Evolutionary conservation across 2,888 invertebrate genomes (phyloP), one percentile per base, ranked within the genome.

Genomic region (Embidobia sp.): DNA sequence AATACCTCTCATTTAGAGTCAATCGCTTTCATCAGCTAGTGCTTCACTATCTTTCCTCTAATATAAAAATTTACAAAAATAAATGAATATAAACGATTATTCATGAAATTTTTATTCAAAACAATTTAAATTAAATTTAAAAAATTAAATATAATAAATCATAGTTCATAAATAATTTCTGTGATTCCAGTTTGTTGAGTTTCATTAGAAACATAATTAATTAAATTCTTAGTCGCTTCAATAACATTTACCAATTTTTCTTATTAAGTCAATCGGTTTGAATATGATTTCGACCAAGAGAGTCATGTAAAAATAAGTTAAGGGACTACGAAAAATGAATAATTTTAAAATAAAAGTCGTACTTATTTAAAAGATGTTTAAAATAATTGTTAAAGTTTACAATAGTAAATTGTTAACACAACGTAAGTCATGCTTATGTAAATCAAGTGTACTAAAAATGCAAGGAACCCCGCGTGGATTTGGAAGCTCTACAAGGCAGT

Each of bases 401-500:
- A 15, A 26, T n/a, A 31, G 16, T 53, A 48, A 67, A 67, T 51
- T 15, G 35, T 55, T 57, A 57, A 29, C 22, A 16, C 10, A 27
- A 22, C 31, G 35, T 49, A 42, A 48, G 46, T 37, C 26, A 35
- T 72, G 72, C 37, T 55, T 55, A 55, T 63, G 55, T 63, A 72
- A 63, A 63, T 72, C 31, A 48, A 13, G 55, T 8, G 48, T 5
- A 8, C 63, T 63, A 59, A 74, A 66, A 74, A 74, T 74, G 33
- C 31, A 19, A 49, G 72, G 57, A 72, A 70, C 61, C 67, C 61
- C 64, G 55, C 63, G 35, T 59, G 66, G 76, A 74, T 66, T 79
- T 76, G 74, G 61, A 79, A 79, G 69, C 70, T 77, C 72, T 44
- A 33, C 69, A 79, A 70, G 77, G 80, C 82, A 81, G 81, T 84